Evolutionary conservation across 2,113 vertebrate species (phyloP).

Genomic region (Thamnaconus septentrionalis): DNA sequence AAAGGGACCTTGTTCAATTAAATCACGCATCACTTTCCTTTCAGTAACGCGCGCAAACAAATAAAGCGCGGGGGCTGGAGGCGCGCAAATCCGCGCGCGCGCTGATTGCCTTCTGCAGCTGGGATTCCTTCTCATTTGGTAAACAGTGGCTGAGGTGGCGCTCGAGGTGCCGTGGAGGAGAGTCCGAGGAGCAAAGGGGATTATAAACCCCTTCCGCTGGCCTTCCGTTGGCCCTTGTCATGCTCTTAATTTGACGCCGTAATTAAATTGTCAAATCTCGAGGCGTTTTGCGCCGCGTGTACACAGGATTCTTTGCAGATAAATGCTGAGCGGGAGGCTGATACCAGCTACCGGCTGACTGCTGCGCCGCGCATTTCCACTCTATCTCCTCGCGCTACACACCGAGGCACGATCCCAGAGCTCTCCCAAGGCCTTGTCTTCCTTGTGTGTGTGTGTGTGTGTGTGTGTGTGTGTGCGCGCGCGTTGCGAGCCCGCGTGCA

Average conservation of each 20-base stretch:
- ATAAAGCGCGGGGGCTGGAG: slow-evolving; percentile 49
- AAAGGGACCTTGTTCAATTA: slow-evolving; percentile 71
- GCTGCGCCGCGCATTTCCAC: slow-evolving; percentile 37
- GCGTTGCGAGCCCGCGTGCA: neutral
- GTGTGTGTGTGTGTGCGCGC: slow-evolving; percentile 32
- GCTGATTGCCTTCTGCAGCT: slow-evolving; percentile 65
- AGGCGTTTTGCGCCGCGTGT: slow-evolving; percentile 40
- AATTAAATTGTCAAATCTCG: slow-evolving; percentile 75
- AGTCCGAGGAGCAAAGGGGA: slow-evolving; percentile 53
- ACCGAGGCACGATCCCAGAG: slow-evolving; percentile 31
- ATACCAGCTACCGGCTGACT: slow-evolving; percentile 42
- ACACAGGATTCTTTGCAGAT: slow-evolving; percentile 54
- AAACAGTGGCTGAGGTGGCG: slow-evolving; percentile 61
- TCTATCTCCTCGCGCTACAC: slow-evolving; percentile 49
- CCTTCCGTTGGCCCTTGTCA: slow-evolving; percentile 64
- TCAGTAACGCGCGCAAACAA: slow-evolving; percentile 65
- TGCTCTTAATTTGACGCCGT: slow-evolving; percentile 67
- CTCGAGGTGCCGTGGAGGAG: slow-evolving; percentile 40
- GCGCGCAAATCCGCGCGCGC: slow-evolving; percentile 53
- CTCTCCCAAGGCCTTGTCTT: slow-evolving; percentile 30
- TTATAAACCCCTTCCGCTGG: slow-evolving; percentile 62
- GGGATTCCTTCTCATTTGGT: slow-evolving; percentile 58
- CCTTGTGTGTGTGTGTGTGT: neutral
- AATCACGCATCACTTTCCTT: slow-evolving; percentile 67
- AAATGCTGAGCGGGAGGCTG: slow-evolving; percentile 36